Conservation (phyloP, 2,797 vertebrate genomes). For the Rousettus madagascariensis region DNA sequence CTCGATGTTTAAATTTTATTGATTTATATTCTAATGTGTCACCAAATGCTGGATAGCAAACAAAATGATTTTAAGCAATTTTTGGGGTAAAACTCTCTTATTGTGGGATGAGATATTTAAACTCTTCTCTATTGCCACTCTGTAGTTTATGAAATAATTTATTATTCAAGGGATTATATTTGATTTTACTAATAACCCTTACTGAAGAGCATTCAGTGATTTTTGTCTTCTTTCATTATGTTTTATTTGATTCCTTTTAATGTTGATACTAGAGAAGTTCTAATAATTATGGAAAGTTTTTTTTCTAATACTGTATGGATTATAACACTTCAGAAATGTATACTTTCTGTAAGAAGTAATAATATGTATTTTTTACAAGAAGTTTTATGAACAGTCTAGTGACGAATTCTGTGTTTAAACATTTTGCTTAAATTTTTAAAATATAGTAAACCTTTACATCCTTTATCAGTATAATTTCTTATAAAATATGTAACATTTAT, state of each 20-base stretch:
- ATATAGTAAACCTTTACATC: neutral
- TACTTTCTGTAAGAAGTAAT: neutral
- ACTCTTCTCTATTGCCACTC: neutral
- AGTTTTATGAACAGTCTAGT: neutral
- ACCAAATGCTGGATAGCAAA: neutral
- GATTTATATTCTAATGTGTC: neutral
- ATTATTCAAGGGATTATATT: neutral
- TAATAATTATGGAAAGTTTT: neutral
- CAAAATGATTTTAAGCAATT: neutral
- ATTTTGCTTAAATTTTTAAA: neutral
- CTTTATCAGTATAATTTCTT: neutral
- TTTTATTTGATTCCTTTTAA: neutral
- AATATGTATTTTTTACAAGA: neutral
- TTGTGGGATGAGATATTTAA: neutral
- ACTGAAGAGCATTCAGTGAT: neutral
- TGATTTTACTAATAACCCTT: neutral
- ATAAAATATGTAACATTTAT: neutral
- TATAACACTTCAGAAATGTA: neutral
- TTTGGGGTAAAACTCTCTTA: neutral
- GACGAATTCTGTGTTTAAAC: neutral
- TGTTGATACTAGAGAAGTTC: neutral
- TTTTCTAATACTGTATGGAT: neutral
- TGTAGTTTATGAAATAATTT: neutral
- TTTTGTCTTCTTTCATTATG: neutral
- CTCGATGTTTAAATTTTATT: neutral